phyloP scores from a whole-genome alignment of 1,140 invertebrate genomes.

The Centruroides vittatus region DNA sequence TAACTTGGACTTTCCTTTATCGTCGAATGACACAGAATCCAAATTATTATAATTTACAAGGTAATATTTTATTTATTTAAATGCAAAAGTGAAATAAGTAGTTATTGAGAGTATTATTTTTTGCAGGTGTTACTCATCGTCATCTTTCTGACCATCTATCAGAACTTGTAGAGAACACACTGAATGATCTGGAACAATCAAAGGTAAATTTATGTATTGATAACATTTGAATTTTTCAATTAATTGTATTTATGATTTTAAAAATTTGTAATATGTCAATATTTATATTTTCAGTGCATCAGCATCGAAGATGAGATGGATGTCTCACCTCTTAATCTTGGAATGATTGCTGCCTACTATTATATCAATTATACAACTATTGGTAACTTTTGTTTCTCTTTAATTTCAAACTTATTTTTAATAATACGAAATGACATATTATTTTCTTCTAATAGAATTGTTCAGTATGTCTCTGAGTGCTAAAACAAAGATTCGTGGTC shows the following conservation, averaged over 20 bases:
- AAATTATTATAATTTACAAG: constrained; percentile 96
- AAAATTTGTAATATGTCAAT: too few species aligned
- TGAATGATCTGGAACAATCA: constrained; percentile 89
- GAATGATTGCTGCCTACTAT: constrained; percentile 99
- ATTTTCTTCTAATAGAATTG: constrained; percentile 49
- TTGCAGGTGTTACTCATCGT: constrained; percentile 59
- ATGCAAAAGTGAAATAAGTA: constrained; percentile 26
- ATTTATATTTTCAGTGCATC: constrained; percentile 51
- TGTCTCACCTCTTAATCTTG: constrained; percentile 85
- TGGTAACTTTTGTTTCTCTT: neutral
- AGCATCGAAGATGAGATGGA: constrained; percentile 98
- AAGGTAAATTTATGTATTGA: constrained; percentile 34
- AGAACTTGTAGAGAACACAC: constrained; percentile 91
- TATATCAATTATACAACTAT: constrained; percentile 99
- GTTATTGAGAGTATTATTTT: too few species aligned
- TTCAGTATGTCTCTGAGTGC: constrained; percentile 92
- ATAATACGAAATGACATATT: neutral
- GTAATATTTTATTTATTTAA: constrained; percentile 17
- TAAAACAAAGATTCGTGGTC: constrained; percentile 92
- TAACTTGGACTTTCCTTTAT: constrained; percentile 99
- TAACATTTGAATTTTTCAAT: too few species aligned
- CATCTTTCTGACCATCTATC: constrained; percentile 97
- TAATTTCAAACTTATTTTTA: too few species aligned
- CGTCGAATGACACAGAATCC: constrained; percentile 95
- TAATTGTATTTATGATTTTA: too few species aligned